Base-by-base conservation (phyloP, 2,797 vertebrate genomes). In the Spinus pinus region DNA sequence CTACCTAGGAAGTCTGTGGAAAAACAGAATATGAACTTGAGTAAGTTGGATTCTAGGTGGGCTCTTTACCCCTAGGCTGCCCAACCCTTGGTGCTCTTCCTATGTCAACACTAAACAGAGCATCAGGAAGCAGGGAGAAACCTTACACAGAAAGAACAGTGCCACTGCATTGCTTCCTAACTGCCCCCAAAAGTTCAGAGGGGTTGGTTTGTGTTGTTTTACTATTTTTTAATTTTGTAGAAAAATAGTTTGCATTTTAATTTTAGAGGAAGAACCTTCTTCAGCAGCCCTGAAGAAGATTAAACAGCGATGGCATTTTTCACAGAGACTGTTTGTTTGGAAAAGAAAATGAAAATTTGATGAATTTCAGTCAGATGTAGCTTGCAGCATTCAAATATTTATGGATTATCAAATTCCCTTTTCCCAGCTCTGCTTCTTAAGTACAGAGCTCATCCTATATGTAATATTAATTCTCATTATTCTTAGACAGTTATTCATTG, bases 311-410 rank as follows among this genome's bases (percentile, higher is more conserved):
- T 78, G 73, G 57, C 56, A 85, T 94, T 95, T 95, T 92, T 86
- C 86, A 91, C 14, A 53, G 75, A 90, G 74, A 91, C 71, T 93
- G 72, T 95, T 93, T 96, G 64, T 92, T 95, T 96, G 50, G 77
- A 95, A 92, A 95, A 96, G 83, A 92, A 97, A 94, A 95, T 92
- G 79, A 91, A 95, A 94, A 88, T 94, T 91, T 94, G 93, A 94
- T 94, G 60, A 94, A 95, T 95, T 96, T 90, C 80, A 70, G 86
- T 92, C 78, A 88, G 83, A 75, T 85, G 74, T 95, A 93, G 92
- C 90, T 93, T 94, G 57, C 73, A 95, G 83, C 73, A 70, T 88
- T 96, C 90, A 93, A 95, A 95, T 96, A 95, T 90, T 96, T 94
- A 96, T 91, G 86, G 61, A 94, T 96, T 90, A 94, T 81, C 86